Base-by-base conservation (phyloP, 2,113 vertebrate species). In the Rhinopomastus cyanomelas region DNA sequence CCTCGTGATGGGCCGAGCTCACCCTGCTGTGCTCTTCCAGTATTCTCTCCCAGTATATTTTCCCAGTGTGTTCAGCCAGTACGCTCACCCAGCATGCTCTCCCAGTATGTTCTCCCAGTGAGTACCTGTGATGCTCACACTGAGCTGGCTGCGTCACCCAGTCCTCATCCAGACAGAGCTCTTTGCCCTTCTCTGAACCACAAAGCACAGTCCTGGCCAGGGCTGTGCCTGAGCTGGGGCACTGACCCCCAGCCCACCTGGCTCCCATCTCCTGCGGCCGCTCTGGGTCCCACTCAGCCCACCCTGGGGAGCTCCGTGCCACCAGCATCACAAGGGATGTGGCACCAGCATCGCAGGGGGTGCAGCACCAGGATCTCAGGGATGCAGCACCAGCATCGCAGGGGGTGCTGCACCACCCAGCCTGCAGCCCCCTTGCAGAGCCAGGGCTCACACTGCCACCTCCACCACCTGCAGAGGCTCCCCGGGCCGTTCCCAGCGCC, bases 101-200 rank as follows among this genome's bases (percentile, higher is more conserved):
- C 18, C 46, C 22, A 3, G 12, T 32, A 4, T 4, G 3, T 36
- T 46, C 39, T 16, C 55, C 73, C n/a, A 11, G 37, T 2, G 59
- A 12, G 3, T 1, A 5, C 0, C 27, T 8, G 36, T 64, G 16
- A 6, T 51, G 32, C 71, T 73, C 30, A 3, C 4, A 1, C 0
- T 0, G 12, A 49, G 78, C 36, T 37, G 72, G 53, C 73, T 48
- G 3, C 68, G 7, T 5, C 11, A 3, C 3, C 11, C 46, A 4
- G 10, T 25, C 42, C 23, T 8, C 20, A 56, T 36, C 60, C 57
- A 77, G 83, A 48, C 9, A 32, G 72, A 78, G 69, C n/a, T 37
- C 87, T 95, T 86, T 94, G 85, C 89, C 95, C 77, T 88, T 56
- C 88, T 66, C 68, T 3, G 3, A 64, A 53, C 25, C 16, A 14